Evolutionary conservation across 2,888 invertebrate species (phyloP), one percentile per base, ranked within the genome.

Genomic region (Nymphalis c-album): DNA sequence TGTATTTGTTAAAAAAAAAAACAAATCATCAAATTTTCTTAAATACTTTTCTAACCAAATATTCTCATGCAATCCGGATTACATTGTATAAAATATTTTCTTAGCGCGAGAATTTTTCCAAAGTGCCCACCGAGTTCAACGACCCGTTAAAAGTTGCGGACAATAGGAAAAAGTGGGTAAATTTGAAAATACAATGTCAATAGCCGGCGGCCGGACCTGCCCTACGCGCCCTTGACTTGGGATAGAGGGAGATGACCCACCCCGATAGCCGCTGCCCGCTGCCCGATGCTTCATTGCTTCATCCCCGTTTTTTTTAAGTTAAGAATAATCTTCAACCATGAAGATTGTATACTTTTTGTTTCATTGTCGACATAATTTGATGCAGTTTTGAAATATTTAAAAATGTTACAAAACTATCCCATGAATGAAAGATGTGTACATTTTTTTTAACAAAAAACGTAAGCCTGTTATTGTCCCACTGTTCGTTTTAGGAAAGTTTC

Each of bases 191-290:
- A 88, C 85, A 90, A 91, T 90, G 91, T 91, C 91, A 91, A 91
- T 92, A 91, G 91, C 91, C 91, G 89, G 76, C 88, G 89, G 91
- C 85, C 83, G 89, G 86, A 91, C 91, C 91, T 91, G 90, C 91
- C 91, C 87, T 91, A 92, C 88, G 88, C 90, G 91, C 90, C 91
- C 91, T 90, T 91, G 91, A 89, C 88, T 91, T 91, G 90, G 87
- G 91, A 90, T 90, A 90, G 85, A 86, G 87, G 85, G 89, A 88
- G 87, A 87, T 90, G 90, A 90, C 90, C 90, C 87, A 77, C 87
- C 79, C 83, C 77, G 80, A 78, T 76, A 75, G 71, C 76, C 75
- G 75, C 77, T 73, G 73, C 74, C 76, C 77, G 69, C 73, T 60
- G 67, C 70, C 63, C 63, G 47, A 57, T 64, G 60, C 46, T 51